Base-by-base conservation (phyloP, 2,797 vertebrate species). In the Falco naumanni region DNA sequence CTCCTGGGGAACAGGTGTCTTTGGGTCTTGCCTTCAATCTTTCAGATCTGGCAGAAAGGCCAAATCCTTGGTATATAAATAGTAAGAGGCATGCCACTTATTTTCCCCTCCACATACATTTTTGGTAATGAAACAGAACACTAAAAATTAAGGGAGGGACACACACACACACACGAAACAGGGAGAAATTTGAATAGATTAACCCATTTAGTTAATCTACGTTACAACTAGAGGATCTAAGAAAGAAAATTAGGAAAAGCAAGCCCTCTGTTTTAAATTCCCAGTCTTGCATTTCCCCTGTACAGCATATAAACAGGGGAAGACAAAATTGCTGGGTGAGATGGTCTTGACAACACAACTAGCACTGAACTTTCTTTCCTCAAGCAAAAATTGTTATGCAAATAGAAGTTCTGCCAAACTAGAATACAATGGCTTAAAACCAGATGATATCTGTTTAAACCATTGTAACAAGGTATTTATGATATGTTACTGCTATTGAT, bases 281-380 rank as follows among this genome's bases (percentile, higher is more conserved):
- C 47, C 10, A 5, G 21, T 39, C 25, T 53, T 70, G 6, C 6
- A 51, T 51, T 77, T 80, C 34, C 16, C n/a, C 17, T 77, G 25
- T 2, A 54, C 18, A 45, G 2, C 0, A 0, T 6, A 63, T 1
- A 26, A 59, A 68, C 4, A 87, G 16, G 11, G 10, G 10, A 77
- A 45, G 24, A 74, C 19, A 53, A n/a, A 5, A 45, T 25, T 3
- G 4, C 33, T n/a, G 25, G 48, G n/a, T 1, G 3, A 69, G 34
- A 16, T 21, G 20, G 89, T 50, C 63, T 79, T 0, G 0, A 91
- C 87, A 75, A 10, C 57, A 70, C 17, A 77, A 34, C 7, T 25
- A 85, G 18, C 20, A 47, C 16, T 82, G 37, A 77, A 64, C 29
- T 20, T 45, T 45, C 0, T 0, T 39, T 69, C 11, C 24, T 59